Base-by-base conservation (phyloP, 2,113 vertebrate genomes). In the Lophura nycthemera region DNA sequence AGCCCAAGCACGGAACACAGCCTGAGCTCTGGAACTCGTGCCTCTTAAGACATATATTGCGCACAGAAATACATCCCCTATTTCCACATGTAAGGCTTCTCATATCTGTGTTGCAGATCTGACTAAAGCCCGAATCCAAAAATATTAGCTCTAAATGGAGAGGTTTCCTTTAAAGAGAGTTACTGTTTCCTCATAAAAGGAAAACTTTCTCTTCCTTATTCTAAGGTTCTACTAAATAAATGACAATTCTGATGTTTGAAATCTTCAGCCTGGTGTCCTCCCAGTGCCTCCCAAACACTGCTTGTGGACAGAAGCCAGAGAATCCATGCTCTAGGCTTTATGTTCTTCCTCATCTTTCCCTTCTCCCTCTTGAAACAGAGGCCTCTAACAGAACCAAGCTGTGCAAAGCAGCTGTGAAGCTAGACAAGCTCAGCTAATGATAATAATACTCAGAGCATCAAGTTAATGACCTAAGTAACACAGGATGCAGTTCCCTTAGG, bases 1-100 rank as follows among this genome's bases (percentile, higher is more conserved):
- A 89, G 12, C 16, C n/a, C 57, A 73, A 63, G 40, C 78, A 89
- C 0, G 0, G 77, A 92, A 75, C 45, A 34, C 54, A 89, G 71
- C 17, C 89, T 70, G 59, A 83, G 64, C 50, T 91, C 67, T 70
- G 74, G 71, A 45, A 85, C 75, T 89, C 89, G 36, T 89, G 59
- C 40, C 27, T 88, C 61, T 83, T 60, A 90, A 86, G 63, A 82
- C 66, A 84, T 10, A 86, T 60, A 73, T 2, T 73, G 63, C 94
- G n/a, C 48, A 76, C 54, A 88, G 73, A 92, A 94, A 78, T 57
- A 75, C 40, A 84, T 93, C 34, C 61, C 66, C 61, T 74, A 72
- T 90, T 43, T 86, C 79, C 83, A 86, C 45, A 76, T 72, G 16
- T 22, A 89, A 20, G 18, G 19, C 40, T 75, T 93, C 57, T 88